Evolutionary conservation across 2,888 invertebrate species (phyloP), one percentile per base, ranked within the genome.

Genomic region (Trypoxylon attenuatum): DNA sequence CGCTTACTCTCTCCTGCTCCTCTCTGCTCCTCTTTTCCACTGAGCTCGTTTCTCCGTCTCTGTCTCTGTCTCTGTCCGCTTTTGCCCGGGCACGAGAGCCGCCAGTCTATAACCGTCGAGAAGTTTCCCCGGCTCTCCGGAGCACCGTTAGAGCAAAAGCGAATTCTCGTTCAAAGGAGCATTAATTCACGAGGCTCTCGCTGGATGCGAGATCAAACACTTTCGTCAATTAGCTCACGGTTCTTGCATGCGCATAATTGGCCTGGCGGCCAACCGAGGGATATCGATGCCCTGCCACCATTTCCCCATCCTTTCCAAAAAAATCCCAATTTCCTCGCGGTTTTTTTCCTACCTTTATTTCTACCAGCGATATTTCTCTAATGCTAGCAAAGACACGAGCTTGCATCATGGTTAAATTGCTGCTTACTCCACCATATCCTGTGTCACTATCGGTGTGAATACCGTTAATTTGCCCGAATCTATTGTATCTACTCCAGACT

Each of bases 191-290:
- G 78, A 79, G 78, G 70, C 74, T 77, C 74, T 69, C 73, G 71
- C 58, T 63, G 72, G 79, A 78, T 76, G 79, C 73, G 80, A 81
- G 82, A 83, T 84, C 83, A 83, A 84, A 84, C 82, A 81, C 78
- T 78, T 76, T 70, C 78, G 73, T 76, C 83, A 82, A 83, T 82
- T 82, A 82, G 79, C 73, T 69, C 52, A 63, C 72, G 69, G 76
- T 76, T 76, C 65, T 71, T 76, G 67, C 62, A 68, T 61, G 65
- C 67, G 72, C 69, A 65, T 64, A 63, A 66, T 71, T 67, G 71
- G 63, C 55, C 61, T 55, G 47, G 46, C 60, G 66, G 53, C 61
- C 61, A 16, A 52, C 61, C 51, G 67, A 5, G 60, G 59, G 65
- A 52, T 23, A 50, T 25, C 65, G 65, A 68, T 65, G 38, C 52